phyloP scores from a whole-genome alignment of 2,113 vertebrate species.

The Morone chrysops region DNA sequence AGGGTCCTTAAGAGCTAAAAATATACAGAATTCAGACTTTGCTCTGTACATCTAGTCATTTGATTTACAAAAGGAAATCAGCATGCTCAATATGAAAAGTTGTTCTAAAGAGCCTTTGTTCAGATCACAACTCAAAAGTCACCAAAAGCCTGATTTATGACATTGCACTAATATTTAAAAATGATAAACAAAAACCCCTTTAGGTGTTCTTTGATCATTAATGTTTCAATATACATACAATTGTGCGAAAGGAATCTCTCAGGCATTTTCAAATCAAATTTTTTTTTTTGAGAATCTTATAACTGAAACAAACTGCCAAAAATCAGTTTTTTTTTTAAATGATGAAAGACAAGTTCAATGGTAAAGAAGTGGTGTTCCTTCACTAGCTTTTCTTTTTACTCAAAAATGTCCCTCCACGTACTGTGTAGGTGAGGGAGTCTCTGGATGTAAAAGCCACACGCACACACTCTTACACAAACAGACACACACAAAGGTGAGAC shows the following conservation, averaged over 20 bases:
- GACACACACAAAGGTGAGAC: background rate
- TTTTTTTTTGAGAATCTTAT: background rate
- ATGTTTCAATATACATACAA: background rate
- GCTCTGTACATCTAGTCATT: constrained; percentile 2
- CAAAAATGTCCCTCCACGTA: constrained; percentile 8
- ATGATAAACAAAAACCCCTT: background rate
- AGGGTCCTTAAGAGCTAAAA: background rate
- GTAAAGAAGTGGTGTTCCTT: constrained; percentile 3
- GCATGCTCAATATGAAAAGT: background rate
- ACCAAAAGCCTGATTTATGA: constrained; percentile 16
- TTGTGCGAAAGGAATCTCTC: background rate
- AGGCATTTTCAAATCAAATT: background rate
- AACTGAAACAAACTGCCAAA: background rate
- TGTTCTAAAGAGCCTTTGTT: background rate
- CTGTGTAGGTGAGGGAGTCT: constrained; percentile 18
- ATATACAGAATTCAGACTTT: constrained; percentile 28
- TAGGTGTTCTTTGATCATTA: background rate
- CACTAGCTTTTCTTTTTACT: background rate
- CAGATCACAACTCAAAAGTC: background rate
- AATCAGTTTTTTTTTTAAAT: background rate
- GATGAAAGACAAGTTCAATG: background rate
- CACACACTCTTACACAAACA: background rate
- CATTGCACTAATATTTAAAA: background rate
- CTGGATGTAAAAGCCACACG: constrained; percentile 15
- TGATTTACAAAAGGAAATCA: constrained; percentile 11